Base-by-base conservation (phyloP, 2,797 vertebrate genomes). In the Chromis chromis region DNA sequence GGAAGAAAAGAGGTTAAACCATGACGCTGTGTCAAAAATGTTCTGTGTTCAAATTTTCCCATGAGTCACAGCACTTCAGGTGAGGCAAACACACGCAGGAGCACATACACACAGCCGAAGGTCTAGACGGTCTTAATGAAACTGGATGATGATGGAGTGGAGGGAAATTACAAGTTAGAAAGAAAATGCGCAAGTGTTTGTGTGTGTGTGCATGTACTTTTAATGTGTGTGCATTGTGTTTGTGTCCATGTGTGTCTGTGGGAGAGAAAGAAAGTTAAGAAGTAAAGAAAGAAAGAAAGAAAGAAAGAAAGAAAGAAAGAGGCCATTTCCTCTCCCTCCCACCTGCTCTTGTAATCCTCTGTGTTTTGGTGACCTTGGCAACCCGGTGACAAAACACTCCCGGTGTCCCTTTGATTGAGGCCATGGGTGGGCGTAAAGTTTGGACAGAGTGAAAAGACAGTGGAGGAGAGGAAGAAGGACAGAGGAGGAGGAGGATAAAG, bases 321-420 rank as follows among this genome's bases (percentile, higher is more conserved):
- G 33, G 24, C 42, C 54, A 25, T 46, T 39, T 78, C 69, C 48
- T 70, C 66, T 58, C 52, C 73, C 49, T 77, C 74, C 33, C 77
- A 80, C 76, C 75, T 81, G 74, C 70, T 70, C 70, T 81, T 86
- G 86, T 87, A 86, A 87, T 90, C 81, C 77, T 74, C 53, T 77
- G 59, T 82, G 70, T 86, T 81, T 75, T 68, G 65, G 76, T 78
- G 83, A 91, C 86, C 89, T 79, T 82, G 72, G 74, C 74, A 84
- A 86, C 86, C 83, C 42, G 53, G 67, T 79, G 66, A 86, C 81
- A 85, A 84, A 89, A 82, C 83, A 79, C 44, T 69, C 42, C 58
- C 36, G 61, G 79, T 80, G 84, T 75, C 54, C 50, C 76, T 84
- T 86, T 89, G 86, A 90, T 90, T 86, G 82, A 86, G 81, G 84